These are phyloP conservation scores for Hypocryptadius cinnamomeus DNA, from an alignment of 2,113 vertebrate species.

Conservation along the genomic window DNA sequence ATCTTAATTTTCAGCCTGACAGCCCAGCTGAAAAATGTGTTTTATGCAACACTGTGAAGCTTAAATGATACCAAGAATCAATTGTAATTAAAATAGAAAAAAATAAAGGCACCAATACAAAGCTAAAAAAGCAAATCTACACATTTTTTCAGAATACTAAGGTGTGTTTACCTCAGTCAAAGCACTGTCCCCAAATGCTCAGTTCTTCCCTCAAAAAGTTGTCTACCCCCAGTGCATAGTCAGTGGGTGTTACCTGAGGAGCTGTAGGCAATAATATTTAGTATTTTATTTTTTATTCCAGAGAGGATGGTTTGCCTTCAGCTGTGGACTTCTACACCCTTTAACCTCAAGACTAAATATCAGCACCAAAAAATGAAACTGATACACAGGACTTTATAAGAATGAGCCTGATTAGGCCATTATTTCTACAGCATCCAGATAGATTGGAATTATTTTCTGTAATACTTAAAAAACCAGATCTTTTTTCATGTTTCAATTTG, in stretches of 20 bases:
- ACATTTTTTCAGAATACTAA: background rate
- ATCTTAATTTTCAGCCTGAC: background rate
- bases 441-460: background rate
- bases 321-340: background rate
- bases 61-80: background rate
- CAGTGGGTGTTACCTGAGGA: background rate
- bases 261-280: background rate
- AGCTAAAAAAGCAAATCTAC: background rate
- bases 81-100: background rate
- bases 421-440: background rate
- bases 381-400: background rate
- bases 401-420: background rate
- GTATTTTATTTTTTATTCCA: background rate
- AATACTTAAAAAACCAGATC: background rate
- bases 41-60: background rate
- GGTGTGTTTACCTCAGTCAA: background rate
- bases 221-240: background rate
- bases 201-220: background rate
- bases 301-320: background rate
- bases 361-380: background rate
- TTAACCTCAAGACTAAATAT: background rate
- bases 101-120: background rate
- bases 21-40: background rate
- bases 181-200: background rate
- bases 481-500: background rate